Base-by-base conservation (phyloP, 2,888 invertebrate species). In the Tetrapedia diversipes region DNA sequence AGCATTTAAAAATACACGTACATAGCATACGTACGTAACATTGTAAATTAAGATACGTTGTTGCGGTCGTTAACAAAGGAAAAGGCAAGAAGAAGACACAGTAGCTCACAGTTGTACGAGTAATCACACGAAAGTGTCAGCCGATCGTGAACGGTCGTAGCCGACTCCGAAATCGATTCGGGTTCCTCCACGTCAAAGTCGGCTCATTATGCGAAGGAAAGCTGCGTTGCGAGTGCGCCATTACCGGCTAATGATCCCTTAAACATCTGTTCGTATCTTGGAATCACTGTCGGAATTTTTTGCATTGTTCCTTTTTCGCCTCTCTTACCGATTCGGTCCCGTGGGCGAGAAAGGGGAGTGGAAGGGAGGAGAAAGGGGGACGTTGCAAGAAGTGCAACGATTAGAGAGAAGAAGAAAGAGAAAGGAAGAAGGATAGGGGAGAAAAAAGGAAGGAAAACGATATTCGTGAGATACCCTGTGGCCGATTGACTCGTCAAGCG, bases 401-500 rank as follows among this genome's bases (percentile, higher is more conserved):
- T 59, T 39, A 57, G 57, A 6, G 67, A 32, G 51, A 19, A 54
- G 43, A 39, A 19, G 56, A 45, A 68, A 24, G 7, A 43, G 29
- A 16, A 22, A 22, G 34, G n/a, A n/a, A 1, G 24, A 14, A 34
- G 10, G 2, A 32, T 16, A 22, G 34, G n/a, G 3, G n/a, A 11
- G 24, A 45, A 16, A 4, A 43, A 37, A 68, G 29, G 60, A 57
- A 34, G 54, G 63, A 75, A 66, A 78, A 82, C n/a, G n/a, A n/a
- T n/a, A 80, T 86, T 69, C 53, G 66, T 47, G 71, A 77, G 77
- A 77, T 74, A 76, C 72, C 76, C 67, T 74, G 70, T 80, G 79
- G 74, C 74, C 75, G 70, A 88, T 87, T 87, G 86, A 87, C 87
- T 86, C 88, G 87, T 87, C 87, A 87, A n/a, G 79, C 76, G 45